Conservation (phyloP, 2,113 vertebrate species). For the Tetrao urogallus region DNA sequence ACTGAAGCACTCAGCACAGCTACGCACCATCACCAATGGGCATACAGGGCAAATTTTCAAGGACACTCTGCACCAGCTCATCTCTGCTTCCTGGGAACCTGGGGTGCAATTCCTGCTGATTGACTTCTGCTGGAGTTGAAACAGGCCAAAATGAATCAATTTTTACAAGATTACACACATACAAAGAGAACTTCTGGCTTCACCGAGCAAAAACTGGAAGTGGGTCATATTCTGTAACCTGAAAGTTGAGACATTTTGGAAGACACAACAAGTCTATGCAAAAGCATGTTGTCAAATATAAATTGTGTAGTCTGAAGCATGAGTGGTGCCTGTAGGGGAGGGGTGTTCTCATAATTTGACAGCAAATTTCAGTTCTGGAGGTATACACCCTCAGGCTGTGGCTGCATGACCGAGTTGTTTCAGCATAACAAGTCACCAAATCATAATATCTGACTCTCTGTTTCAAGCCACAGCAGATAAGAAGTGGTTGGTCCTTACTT, state of each 20-base stretch:
- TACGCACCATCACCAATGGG: rapidly evolving
- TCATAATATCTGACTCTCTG: not conserved
- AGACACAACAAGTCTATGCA: not conserved
- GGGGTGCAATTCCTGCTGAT: not conserved
- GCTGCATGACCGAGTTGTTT: not conserved
- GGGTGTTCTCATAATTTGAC: not conserved
- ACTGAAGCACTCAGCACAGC: not conserved
- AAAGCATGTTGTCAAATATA: not conserved
- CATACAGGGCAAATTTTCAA: not conserved
- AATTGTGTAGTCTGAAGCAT: not conserved
- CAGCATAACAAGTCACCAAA: not conserved
- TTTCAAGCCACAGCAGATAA: not conserved
- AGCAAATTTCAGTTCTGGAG: not conserved
- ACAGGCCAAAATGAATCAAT: not conserved
- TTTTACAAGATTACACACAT: not conserved
- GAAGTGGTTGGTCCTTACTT: not conserved
- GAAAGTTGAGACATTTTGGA: not conserved
- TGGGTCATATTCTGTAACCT: not conserved
- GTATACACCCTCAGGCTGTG: not conserved
- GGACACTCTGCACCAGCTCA: not conserved
- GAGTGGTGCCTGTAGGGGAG: no score
- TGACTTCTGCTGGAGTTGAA: not conserved
- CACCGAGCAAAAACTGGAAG: not conserved
- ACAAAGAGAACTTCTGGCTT: not conserved
- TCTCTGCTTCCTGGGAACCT: not conserved